Conservation (phyloP, 2,113 vertebrate species). For the Antechinus stuartii region DNA sequence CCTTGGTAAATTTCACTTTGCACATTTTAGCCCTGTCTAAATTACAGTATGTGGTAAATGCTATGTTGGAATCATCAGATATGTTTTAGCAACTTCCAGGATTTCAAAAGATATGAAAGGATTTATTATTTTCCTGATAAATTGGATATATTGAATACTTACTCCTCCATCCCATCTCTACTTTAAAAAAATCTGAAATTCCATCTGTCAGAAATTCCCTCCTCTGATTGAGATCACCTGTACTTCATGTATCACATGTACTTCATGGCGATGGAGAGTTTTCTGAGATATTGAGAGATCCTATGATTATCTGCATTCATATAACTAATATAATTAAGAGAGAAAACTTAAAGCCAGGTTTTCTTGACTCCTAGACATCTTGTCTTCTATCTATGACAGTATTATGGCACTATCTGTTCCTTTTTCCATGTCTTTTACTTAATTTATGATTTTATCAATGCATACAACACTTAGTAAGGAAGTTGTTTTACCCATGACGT, state of each 20-base stretch:
- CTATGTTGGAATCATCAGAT: slow-evolving; percentile 59
- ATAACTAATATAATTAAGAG: neutral
- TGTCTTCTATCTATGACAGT: neutral
- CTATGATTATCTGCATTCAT: neutral
- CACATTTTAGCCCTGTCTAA: slow-evolving; percentile 51
- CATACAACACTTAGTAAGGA: neutral
- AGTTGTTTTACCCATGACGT: neutral
- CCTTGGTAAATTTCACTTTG: slow-evolving; percentile 68
- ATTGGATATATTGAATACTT: neutral
- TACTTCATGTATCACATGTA: neutral
- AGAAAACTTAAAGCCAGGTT: neutral
- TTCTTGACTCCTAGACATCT: neutral
- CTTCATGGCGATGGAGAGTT: neutral
- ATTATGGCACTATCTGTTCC: neutral
- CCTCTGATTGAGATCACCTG: neutral
- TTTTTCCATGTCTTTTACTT: neutral
- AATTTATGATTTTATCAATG: neutral
- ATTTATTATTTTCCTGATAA: slow-evolving; percentile 15
- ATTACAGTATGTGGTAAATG: slow-evolving; percentile 43
- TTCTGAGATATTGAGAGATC: neutral
- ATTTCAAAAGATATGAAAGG: slow-evolving; percentile 2
- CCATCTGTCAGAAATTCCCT: neutral
- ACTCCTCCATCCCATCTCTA: neutral
- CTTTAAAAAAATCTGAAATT: neutral
- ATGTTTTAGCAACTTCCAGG: slow-evolving; percentile 17